Conservation (phyloP, 2,797 vertebrate genomes). For the Furcifer pardalis region DNA sequence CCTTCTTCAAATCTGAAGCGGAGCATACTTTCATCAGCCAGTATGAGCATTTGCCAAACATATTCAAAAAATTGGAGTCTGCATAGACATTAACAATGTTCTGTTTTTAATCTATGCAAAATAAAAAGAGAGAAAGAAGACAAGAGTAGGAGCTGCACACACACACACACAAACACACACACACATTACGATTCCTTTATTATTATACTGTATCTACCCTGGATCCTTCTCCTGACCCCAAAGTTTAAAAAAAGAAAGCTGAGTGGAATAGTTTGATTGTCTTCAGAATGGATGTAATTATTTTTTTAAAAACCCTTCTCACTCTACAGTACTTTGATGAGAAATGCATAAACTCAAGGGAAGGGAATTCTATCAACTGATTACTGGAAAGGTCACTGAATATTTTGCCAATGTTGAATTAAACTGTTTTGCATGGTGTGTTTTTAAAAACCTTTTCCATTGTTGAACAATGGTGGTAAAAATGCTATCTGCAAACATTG, state of each 20-base stretch:
- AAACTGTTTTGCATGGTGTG: neutral
- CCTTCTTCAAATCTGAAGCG: constrained; percentile 1
- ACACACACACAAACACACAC: neutral
- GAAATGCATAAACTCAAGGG: constrained; percentile 4
- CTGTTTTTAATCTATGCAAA: constrained; percentile 16
- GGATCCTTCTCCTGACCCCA: neutral
- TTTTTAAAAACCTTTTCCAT: neutral
- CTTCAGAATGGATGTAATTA: neutral
- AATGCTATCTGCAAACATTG: neutral
- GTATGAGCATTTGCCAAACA: neutral
- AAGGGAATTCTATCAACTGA: neutral
- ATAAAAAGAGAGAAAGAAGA: neutral
- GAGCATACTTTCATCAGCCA: neutral
- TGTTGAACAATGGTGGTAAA: neutral
- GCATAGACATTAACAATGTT: neutral
- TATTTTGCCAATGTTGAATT: neutral
- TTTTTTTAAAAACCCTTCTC: constrained; percentile 4
- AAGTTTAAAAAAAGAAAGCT: neutral
- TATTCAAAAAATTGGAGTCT: constrained; percentile 2
- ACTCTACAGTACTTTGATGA: neutral
- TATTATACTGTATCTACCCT: neutral
- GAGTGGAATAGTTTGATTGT: neutral
- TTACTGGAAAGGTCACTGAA: neutral
- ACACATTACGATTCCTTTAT: neutral
- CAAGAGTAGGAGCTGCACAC: neutral